phyloP scores from a whole-genome alignment of 2,888 invertebrate genomes.

The Platyscelio sp. region DNA sequence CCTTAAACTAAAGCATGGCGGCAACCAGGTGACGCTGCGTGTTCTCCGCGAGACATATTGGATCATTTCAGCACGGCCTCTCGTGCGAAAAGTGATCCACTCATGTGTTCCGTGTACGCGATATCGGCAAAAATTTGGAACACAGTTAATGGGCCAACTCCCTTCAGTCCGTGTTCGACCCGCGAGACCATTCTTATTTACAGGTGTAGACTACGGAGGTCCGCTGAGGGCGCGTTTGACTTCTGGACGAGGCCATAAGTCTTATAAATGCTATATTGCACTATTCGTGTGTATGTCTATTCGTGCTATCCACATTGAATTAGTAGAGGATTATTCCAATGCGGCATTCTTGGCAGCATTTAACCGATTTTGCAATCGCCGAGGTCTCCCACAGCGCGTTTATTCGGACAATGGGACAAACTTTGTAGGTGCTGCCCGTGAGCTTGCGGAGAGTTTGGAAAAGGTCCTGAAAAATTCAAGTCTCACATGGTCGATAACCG shows the following conservation, averaged over 20 bases:
- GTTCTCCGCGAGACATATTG: neutral
- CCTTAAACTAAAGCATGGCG: neutral
- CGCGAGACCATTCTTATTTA: neutral
- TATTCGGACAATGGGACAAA: conserved; percentile 76
- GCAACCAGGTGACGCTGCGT: neutral
- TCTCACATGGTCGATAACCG: neutral
- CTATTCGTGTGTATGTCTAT: conserved; percentile 74
- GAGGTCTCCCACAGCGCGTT: conserved; percentile 64
- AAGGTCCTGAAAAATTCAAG: neutral
- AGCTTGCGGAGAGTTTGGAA: conserved; percentile 40
- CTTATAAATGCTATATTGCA: conserved; percentile 70
- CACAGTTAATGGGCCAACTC: too few relatives aligned
- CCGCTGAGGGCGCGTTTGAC: conserved; percentile 41
- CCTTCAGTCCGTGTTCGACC: neutral
- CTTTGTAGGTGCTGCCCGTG: conserved; percentile 74
- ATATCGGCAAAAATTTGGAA: too few relatives aligned
- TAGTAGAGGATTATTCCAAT: conserved; percentile 71
- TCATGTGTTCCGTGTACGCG: neutral
- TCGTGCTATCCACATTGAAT: conserved; percentile 74
- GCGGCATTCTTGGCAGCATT: conserved; percentile 72
- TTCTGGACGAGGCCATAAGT: conserved; percentile 50
- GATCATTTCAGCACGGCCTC: neutral
- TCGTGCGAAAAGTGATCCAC: neutral
- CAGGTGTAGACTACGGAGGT: conserved; percentile 72
- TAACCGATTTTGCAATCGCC: conserved; percentile 69